phyloP scores from a whole-genome alignment of 2,888 invertebrate species.

The Tuberolachnus salignus region DNA sequence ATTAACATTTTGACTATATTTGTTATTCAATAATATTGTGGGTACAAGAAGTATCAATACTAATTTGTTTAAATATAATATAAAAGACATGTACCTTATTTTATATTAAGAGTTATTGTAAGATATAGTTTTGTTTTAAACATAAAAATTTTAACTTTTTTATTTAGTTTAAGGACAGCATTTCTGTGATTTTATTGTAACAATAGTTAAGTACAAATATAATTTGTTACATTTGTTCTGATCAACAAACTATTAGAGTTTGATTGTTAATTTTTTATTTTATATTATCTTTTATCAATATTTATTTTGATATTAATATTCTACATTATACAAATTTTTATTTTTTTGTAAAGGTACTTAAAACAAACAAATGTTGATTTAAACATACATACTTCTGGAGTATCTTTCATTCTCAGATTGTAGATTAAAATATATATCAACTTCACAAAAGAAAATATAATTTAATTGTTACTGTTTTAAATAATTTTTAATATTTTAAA shows the following conservation, averaged over 20 bases:
- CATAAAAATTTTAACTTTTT: constrained; percentile 3
- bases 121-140: background rate
- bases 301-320: constrained; percentile 34
- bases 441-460: background rate
- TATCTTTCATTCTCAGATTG: no score
- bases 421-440: no score
- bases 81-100: constrained; percentile 28
- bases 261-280: constrained; percentile 31
- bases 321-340: constrained; percentile 19
- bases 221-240: constrained; percentile 48
- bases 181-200: constrained; percentile 50
- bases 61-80: background rate
- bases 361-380: constrained; percentile 7
- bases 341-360: constrained; percentile 36
- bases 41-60: no score
- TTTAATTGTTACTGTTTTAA: background rate
- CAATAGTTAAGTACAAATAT: constrained; percentile 41
- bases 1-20: background rate
- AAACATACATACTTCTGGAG: background rate
- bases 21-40: constrained; percentile 12
- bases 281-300: constrained; percentile 27
- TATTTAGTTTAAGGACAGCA: constrained; percentile 8
- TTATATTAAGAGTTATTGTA: background rate
- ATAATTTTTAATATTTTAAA: no score
- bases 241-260: constrained; percentile 25